Conservation (phyloP, 2,888 invertebrate genomes). For the Glyphotaelius pellucidus region DNA sequence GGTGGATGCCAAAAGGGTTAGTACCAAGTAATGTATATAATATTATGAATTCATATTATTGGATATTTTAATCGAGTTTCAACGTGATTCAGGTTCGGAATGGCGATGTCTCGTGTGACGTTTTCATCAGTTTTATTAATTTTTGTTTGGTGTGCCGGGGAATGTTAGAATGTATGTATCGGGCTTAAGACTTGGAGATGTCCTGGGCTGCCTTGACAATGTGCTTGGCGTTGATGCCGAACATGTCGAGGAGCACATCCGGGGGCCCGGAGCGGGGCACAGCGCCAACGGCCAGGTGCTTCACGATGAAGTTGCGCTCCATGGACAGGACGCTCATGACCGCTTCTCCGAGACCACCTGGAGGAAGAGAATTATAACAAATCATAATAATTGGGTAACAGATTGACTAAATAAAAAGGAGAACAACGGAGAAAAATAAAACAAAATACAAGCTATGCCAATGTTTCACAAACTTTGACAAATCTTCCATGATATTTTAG, state of each 20-base stretch:
- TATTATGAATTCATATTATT: background rate
- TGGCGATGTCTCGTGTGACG: background rate
- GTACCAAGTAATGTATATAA: background rate
- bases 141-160: background rate
- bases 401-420: too few species aligned
- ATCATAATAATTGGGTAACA: too few species aligned
- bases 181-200: slow-evolving; percentile 77
- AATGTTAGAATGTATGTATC: too few species aligned
- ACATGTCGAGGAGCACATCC: slow-evolving; percentile 89
- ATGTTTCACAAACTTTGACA: background rate
- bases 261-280: slow-evolving; percentile 97
- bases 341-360: slow-evolving; percentile 97
- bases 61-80: background rate
- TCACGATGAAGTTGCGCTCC: slow-evolving; percentile 83
- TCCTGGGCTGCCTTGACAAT: slow-evolving; percentile 84
- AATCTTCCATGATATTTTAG: background rate
- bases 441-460: background rate
- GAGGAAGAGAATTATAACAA: slow-evolving; percentile 57
- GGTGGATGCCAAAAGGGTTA: background rate
- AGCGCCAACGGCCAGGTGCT: slow-evolving; percentile 87
- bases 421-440: background rate
- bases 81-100: background rate
- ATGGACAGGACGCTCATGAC: slow-evolving; percentile 89
- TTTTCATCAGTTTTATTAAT: background rate
- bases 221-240: slow-evolving; percentile 90